Evolutionary conservation across 2,113 vertebrate genomes (phyloP), one percentile per base, ranked within the genome.

Genomic region (Apistogramma diplotaenia): DNA sequence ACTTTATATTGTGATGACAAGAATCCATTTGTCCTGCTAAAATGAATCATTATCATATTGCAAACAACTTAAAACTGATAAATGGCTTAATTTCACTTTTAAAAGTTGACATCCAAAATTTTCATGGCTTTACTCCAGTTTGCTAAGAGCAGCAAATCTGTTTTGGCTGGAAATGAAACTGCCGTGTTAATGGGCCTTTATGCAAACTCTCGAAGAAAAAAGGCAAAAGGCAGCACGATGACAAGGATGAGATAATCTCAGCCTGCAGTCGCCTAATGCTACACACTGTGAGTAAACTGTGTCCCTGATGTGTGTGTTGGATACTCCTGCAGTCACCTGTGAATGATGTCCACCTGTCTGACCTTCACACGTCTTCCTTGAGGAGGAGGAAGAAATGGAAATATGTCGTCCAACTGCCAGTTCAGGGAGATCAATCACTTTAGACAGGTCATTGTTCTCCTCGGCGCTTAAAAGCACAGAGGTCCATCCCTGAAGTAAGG

Each of bases 361-460:
- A 92, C 92, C 92, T 93, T 92, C 84, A 91, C 56, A 49, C 67
- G 72, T 88, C 76, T 78, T 61, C 19, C 53, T 60, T 23, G 59
- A 77, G 67, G 67, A 79, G 65, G 61, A 49, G 54, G 65, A 57
- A 65, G 81, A 65, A 78, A 81, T 86, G 88, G 82, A 92, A 92
- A 82, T 89, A 80, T 89, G 87, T 85, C 75, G 81, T 88, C 84
- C 59, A 60, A 76, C 79, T 93, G 87, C 76, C 91, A 89, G 91
- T 82, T 90, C 35, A 31, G 71, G 59, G 73, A 90, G 84, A 89
- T 94, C 90, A 90, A 83, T 94, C 90, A 92, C 86, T 79, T 67
- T 73, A 74, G 90, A 93, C 90, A 91, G 85, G 80, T 84, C 89
- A 92, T 90, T 91, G 85, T 89, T 92, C 83, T 89, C 84, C 77